Percentiles rank a stretch among this genome's conserved stretches.
These are phyloP conservation scores for Cheilosia urbana DNA, from an alignment of 2,888 invertebrate species.

Conservation along the genomic window DNA sequence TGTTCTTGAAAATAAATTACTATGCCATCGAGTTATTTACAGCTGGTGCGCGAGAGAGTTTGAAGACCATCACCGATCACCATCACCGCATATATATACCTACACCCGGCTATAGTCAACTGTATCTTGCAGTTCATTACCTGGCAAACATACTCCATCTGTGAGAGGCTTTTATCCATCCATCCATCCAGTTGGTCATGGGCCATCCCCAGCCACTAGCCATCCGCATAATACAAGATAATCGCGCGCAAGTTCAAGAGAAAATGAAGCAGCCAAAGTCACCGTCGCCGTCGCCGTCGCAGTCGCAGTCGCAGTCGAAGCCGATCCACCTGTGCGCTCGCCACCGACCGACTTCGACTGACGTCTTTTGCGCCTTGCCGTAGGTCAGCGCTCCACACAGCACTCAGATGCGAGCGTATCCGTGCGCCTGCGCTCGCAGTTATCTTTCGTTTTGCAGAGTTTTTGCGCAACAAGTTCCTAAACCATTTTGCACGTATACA, in stretches of 20 bases:
- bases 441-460: slow-evolving; percentile 52
- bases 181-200: slow-evolving; percentile 65
- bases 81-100: slow-evolving; percentile 40
- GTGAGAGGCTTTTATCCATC: slow-evolving; percentile 78
- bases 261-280: slow-evolving; percentile 61
- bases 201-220: slow-evolving; percentile 57
- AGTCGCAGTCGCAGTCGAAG: slow-evolving; percentile 23
- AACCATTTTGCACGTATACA: slow-evolving; percentile 71
- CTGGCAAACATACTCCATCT: slow-evolving; percentile 76
- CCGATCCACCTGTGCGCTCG: slow-evolving; percentile 72
- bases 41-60: slow-evolving; percentile 70
- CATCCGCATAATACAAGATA: slow-evolving; percentile 74
- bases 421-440: slow-evolving; percentile 56
- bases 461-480: slow-evolving; percentile 58
- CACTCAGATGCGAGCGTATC: slow-evolving; percentile 55
- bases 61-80: slow-evolving; percentile 72
- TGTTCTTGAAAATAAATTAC: slow-evolving; percentile 76
- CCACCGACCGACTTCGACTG: slow-evolving; percentile 38
- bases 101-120: slow-evolving; percentile 57
- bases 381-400: slow-evolving; percentile 65
- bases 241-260: slow-evolving; percentile 75
- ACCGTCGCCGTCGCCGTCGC: neutral
- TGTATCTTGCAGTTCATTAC: slow-evolving; percentile 73
- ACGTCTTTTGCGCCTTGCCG: slow-evolving; percentile 45
- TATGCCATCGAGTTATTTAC: slow-evolving; percentile 76